Evolutionary conservation across 2,888 invertebrate genomes (phyloP).

Genomic region (Cephus spinipes): DNA sequence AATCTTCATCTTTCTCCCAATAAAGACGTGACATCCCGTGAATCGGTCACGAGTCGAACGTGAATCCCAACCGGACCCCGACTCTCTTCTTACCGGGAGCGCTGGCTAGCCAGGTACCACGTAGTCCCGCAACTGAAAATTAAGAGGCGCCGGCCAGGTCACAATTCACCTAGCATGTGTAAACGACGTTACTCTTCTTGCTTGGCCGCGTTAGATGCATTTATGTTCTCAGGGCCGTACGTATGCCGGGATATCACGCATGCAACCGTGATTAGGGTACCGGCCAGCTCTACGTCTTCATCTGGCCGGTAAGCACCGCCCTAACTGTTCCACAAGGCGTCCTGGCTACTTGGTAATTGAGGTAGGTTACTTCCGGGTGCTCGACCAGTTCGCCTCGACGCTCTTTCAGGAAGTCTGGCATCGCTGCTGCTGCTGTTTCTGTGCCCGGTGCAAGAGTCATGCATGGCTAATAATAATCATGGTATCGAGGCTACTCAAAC

Average conservation of each 20-base stretch:
- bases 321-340: slow-evolving; percentile 33
- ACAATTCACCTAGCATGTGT: slow-evolving; percentile 34
- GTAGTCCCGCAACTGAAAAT: neutral
- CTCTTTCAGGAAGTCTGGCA: neutral
- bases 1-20: no score
- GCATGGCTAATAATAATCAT: no score
- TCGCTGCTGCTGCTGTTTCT: no score
- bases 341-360: slow-evolving; percentile 36
- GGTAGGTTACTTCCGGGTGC: slow-evolving; percentile 32
- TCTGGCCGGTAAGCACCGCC: slow-evolving; percentile 31
- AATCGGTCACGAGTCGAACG: no score
- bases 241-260: slow-evolving; percentile 27
- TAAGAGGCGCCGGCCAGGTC: slow-evolving; percentile 27
- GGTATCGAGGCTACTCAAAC: no score
- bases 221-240: slow-evolving; percentile 3
- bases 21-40: no score
- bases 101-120: no score
- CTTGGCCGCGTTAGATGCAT: slow-evolving; percentile 16
- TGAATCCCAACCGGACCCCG: no score
- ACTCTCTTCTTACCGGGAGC: no score
- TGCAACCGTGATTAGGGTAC: slow-evolving; percentile 38
- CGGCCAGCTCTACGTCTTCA: slow-evolving; percentile 40
- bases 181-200: slow-evolving; percentile 24
- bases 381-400: neutral
- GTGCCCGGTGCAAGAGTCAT: no score